Evolutionary conservation across 23 tunicate species (phyloP), one percentile per base, ranked within the genome.

Genomic region (Diplosoma virens): DNA sequence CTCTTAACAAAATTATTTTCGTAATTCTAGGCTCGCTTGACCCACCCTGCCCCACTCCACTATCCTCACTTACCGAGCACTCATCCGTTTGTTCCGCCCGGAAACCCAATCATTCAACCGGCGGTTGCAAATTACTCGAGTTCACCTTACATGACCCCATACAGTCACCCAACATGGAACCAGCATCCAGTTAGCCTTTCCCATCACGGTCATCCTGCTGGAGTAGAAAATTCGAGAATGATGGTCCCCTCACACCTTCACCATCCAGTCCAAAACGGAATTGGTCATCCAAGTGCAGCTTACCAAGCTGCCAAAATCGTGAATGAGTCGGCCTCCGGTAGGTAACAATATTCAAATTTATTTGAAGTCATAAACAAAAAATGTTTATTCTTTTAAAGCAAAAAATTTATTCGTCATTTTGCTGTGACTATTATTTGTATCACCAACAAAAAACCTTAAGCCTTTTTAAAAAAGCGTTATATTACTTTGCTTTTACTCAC

Each of bases 101-200:
- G 28, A 26, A 64, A 67, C 59, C 67, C 87, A 24, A 32, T 75
- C 31, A 59, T 58, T 34, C 87, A 71, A 36, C 67, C 30, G 2
- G 69, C 77, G 11, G 60, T 36, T 23, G 27, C 27, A 31, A 52
- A 35, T 3, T 82, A 82, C 81, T 54, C 75, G 1, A 16, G 66
- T 18, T 56, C 80, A 3, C 25, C 86, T 25, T 82, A 82, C 67
- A 82, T 82, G 79, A 37, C 87, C 45, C 71, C 87, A 3, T 82
- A 82, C 59, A 81, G 75, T 25, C 87, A 70, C 67, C n/a, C 67
- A 5, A 37, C 73, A 26, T 75, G 79, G 79, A 78, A 64, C 3
- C 87, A 82, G 55, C 86, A 71, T 18, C 45, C 53, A 3, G 59
- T 58, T 18, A 21, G 67, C 22, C 25, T 67, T 2, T 77, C 76